A percentile compares a stretch with the other conserved stretches of the same genome.
phyloP scores from a whole-genome alignment of 2,113 vertebrate species.

The Albula goreensis region DNA sequence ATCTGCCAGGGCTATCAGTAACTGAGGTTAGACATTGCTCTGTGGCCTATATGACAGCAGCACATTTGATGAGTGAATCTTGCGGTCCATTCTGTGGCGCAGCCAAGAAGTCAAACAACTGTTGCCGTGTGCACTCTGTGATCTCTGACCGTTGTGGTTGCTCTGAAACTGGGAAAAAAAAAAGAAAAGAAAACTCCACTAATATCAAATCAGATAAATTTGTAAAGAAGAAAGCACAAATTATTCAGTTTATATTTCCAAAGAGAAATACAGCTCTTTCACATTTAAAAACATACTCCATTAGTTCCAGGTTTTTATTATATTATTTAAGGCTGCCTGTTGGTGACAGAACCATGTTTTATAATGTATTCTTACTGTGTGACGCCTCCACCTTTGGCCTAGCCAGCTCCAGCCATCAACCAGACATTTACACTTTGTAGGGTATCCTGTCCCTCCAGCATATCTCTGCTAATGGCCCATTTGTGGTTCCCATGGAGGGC shows the following conservation, averaged over 20 bases:
- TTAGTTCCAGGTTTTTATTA: too few species aligned
- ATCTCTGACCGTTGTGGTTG: conserved; percentile 18
- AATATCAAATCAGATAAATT: not conserved
- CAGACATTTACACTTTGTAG: too few species aligned
- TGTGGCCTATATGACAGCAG: not conserved
- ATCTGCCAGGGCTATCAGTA: not conserved
- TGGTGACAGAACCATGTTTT: too few species aligned
- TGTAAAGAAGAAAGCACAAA: not conserved
- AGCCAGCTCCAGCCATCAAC: too few species aligned
- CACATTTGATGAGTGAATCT: conserved; percentile 8
- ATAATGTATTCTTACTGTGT: too few species aligned
- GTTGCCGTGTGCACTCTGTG: conserved; percentile 15
- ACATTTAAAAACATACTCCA: too few species aligned
- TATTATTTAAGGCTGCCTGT: too few species aligned
- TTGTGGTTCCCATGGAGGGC: too few species aligned
- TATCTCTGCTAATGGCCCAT: too few species aligned
- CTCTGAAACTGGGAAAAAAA: not conserved
- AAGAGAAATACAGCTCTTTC: not conserved
- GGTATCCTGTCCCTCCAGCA: too few species aligned
- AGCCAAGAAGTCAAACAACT: conserved; percentile 24
- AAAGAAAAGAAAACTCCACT: not conserved
- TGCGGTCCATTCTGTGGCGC: not conserved
- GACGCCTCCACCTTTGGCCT: too few species aligned
- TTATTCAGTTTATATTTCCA: not conserved
- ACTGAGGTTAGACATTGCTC: conserved; percentile 16